Base-by-base conservation (phyloP, 2,888 invertebrate species). In the Phytoseiulus persimilis region DNA sequence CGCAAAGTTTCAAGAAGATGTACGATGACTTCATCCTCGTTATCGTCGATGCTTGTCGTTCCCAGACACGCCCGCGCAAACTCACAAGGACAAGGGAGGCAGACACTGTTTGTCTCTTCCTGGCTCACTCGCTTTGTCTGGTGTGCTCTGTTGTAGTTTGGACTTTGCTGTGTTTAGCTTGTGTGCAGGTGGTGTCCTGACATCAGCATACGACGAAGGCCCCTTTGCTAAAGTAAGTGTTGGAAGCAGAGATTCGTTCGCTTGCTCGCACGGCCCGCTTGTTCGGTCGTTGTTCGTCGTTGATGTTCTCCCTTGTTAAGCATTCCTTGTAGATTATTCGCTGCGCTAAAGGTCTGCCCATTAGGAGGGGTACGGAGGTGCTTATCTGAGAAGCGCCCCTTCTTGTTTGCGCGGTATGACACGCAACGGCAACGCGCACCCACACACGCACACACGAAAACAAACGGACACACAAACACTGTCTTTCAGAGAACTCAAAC, bases 171-270 rank as follows among this genome's bases (percentile, higher is more conserved):
- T 65, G 65, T 65, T 65, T 65, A 65, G 65, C 65, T 65, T 28
- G 65, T 65, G 65, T 65, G 65, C 65, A 65, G 65, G 65, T 65
- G 65, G 65, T 65, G 65, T 65, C 65, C 65, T 65, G 65, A 65
- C 65, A 65, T 65, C 65, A 65, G 65, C 65, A 65, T 65, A 65
- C 65, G 65, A 65, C 65, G 65, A 18, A 14, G 65, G 65, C 65
- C 65, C 65, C 18, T 65, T 65, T 65, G 65, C 9, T 18, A 28
- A 65, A 65, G 65, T 28, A 65, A 65, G 65, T 65, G 65, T 65
- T 65, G 65, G 65, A 18, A 65, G 65, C 65, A 65, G 65, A 65
- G 65, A 65, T 65, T 65, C 65, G 65, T 65, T 65, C 65, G 14
- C 65, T 65, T 14, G 65, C 65, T 65, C 65, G 65, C 65, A 65